phyloP scores from a whole-genome alignment of 2,797 vertebrate genomes.

The Hemibagrus guttatus region DNA sequence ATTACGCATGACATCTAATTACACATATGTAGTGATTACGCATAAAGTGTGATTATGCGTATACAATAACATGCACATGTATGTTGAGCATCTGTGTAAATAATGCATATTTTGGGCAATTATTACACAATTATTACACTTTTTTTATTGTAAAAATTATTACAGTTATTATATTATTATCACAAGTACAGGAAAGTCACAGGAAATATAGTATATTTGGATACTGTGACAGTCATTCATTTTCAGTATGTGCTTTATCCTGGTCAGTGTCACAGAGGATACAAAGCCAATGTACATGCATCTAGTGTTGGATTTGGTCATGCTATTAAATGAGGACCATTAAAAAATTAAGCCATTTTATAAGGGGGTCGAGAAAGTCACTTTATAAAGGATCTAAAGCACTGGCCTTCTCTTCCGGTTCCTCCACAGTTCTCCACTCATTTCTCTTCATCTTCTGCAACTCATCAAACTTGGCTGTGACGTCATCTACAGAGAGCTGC shows the following conservation, averaged over 20 bases:
- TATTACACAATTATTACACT: too few species aligned
- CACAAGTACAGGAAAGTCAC: not conserved
- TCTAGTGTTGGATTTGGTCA: not conserved
- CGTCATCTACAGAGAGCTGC: constrained; percentile 98
- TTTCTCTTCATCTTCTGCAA: constrained; percentile 94
- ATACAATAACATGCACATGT: not conserved
- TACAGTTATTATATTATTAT: too few species aligned
- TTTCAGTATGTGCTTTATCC: not conserved
- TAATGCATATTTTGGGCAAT: not conserved
- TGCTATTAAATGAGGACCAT: not conserved
- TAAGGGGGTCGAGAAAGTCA: not conserved
- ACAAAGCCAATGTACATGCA: not conserved
- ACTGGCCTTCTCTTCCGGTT: constrained; percentile 89
- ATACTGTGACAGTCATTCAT: not conserved
- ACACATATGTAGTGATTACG: too few species aligned
- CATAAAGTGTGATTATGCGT: not conserved
- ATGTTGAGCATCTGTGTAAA: not conserved
- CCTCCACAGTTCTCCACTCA: constrained; percentile 89
- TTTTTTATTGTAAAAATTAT: too few species aligned
- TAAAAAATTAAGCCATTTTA: not conserved
- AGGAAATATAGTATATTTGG: not conserved
- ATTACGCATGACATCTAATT: too few species aligned
- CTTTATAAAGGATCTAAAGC: not conserved
- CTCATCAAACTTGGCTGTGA: constrained; percentile 98
- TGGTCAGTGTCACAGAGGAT: not conserved